phyloP scores from a whole-genome alignment of 2,888 invertebrate species.

The Coecobrya sp. region DNA sequence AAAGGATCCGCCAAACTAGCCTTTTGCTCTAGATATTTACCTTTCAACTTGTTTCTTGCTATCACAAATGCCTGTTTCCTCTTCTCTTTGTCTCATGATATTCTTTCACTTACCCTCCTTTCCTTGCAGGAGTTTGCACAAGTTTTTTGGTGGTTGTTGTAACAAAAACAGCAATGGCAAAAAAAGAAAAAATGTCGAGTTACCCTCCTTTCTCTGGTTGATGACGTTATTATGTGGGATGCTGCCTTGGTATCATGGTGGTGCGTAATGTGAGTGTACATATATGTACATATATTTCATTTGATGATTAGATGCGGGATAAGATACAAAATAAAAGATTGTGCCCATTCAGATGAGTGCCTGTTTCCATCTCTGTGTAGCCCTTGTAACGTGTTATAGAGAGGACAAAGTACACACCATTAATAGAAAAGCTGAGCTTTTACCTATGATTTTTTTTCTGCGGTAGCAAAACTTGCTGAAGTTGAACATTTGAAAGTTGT shows the following conservation, averaged over 20 bases:
- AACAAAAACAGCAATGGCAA: neutral
- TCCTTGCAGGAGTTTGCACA: neutral
- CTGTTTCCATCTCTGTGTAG: neutral
- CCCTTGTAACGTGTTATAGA: neutral
- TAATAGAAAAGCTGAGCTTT: slow-evolving; percentile 29
- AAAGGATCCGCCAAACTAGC: slow-evolving; percentile 45
- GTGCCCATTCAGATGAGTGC: slow-evolving; percentile 37
- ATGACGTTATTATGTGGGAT: slow-evolving; percentile 42
- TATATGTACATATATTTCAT: neutral
- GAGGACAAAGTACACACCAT: neutral
- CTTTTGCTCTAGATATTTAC: slow-evolving; percentile 64
- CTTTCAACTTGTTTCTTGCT: slow-evolving; percentile 70
- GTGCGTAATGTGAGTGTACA: slow-evolving; percentile 15
- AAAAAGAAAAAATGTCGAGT: slow-evolving; percentile 22
- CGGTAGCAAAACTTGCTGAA: slow-evolving; percentile 11
- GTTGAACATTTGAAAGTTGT: neutral
- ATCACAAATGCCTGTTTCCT: slow-evolving; percentile 62
- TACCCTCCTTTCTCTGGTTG: slow-evolving; percentile 42
- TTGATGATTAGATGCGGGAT: slow-evolving; percentile 36
- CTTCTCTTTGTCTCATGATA: slow-evolving; percentile 57
- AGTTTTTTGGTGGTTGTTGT: slow-evolving; percentile 25
- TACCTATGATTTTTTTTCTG: neutral
- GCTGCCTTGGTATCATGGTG: slow-evolving; percentile 12
- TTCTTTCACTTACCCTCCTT: slow-evolving; percentile 59
- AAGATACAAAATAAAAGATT: slow-evolving; percentile 40